Evolutionary conservation across 23 tunicate genomes (phyloP).

Genomic region (Phallusia fumigata): DNA sequence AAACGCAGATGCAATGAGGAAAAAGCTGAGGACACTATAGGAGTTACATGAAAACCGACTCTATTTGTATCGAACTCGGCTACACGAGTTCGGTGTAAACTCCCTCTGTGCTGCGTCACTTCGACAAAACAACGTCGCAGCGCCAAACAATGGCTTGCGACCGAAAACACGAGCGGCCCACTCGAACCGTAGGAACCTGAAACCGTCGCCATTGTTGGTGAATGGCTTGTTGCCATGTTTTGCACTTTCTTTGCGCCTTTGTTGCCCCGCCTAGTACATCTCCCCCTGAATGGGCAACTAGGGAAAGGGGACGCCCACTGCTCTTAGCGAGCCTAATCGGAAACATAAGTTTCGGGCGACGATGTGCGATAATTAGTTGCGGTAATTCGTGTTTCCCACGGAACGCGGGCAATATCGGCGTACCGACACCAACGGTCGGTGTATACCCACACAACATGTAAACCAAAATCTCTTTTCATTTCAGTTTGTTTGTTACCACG

Average conservation of each 20-base stretch:
- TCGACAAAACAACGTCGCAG: background rate
- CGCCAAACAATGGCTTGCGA: background rate
- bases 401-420: too few species aligned
- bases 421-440: too few species aligned
- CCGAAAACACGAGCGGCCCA: background rate
- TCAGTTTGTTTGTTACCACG: too few species aligned
- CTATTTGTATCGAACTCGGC: slow-evolving; percentile 25
- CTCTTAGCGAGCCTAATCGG: background rate
- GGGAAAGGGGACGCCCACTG: slow-evolving; percentile 13
- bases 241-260: slow-evolving; percentile 26
- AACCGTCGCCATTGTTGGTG: background rate
- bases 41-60: background rate
- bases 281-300: slow-evolving; percentile 1
- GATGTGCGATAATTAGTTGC: background rate
- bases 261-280: slow-evolving; percentile 29
- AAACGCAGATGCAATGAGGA: background rate
- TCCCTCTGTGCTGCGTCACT: background rate
- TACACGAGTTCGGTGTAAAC: slow-evolving; percentile 18
- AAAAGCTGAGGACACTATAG: background rate
- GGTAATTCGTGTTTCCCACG: too few species aligned
- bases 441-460: too few species aligned
- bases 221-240: background rate
- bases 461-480: too few species aligned
- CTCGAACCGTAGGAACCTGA: background rate
- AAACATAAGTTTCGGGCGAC: background rate